These are phyloP conservation scores for Tigriopus californicus DNA, from an alignment of 2,888 invertebrate species.

Conservation along the genomic window DNA sequence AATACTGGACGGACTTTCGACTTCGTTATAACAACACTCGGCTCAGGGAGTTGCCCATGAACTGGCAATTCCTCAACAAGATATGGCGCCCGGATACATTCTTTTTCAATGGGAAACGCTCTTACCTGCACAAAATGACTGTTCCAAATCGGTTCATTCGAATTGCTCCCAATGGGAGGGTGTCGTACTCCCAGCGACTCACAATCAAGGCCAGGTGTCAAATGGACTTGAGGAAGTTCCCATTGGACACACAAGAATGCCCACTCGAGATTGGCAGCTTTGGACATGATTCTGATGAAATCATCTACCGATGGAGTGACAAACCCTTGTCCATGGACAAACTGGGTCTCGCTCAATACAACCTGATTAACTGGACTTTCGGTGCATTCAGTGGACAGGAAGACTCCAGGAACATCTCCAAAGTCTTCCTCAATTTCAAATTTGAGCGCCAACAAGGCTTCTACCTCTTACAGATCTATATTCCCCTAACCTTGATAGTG, in stretches of 20 bases:
- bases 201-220: constrained; percentile 33
- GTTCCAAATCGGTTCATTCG: constrained; percentile 28
- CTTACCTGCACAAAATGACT: constrained; percentile 36
- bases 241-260: constrained; percentile 32
- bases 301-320: constrained; percentile 8
- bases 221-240: constrained; percentile 33
- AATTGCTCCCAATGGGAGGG: constrained; percentile 7
- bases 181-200: constrained; percentile 23
- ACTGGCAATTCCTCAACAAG: constrained; percentile 35
- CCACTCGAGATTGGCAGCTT: constrained; percentile 31
- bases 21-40: constrained; percentile 28
- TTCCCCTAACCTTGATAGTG: constrained; percentile 41
- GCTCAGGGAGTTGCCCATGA: constrained; percentile 30
- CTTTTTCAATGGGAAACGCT: constrained; percentile 34
- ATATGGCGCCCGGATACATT: constrained; percentile 41
- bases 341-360: constrained; percentile 11
- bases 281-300: constrained; percentile 10
- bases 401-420: constrained; percentile 4
- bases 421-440: constrained; percentile 22
- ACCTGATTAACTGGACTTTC: constrained; percentile 28
- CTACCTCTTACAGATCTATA: constrained; percentile 39
- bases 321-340: constrained; percentile 13
- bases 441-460: constrained; percentile 29
- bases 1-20: constrained; percentile 34
- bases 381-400: background rate